phyloP scores from a whole-genome alignment of 2,797 vertebrate species.

The Anniella stebbinsi region DNA sequence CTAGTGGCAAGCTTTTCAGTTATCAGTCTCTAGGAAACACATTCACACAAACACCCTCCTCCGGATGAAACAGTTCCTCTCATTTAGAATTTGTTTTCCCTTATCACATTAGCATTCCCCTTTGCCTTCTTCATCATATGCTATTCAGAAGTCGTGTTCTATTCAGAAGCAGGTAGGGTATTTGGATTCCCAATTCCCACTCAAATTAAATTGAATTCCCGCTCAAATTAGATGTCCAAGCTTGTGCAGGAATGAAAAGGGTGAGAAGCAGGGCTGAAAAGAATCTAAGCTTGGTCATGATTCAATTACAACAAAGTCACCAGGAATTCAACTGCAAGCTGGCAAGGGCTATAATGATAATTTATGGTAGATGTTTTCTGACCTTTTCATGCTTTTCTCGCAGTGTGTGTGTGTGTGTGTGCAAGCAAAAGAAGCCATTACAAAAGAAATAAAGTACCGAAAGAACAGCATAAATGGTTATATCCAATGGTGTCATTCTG shows the following conservation, averaged over 20 bases:
- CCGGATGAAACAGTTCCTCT: neutral
- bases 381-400: neutral
- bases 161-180: neutral
- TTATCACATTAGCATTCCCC: neutral
- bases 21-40: too few relatives aligned
- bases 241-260: neutral
- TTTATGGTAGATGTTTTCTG: neutral
- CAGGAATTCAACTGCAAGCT: neutral
- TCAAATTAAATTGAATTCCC: neutral
- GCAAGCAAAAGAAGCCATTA: neutral
- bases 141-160: neutral
- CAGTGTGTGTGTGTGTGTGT: neutral
- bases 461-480: neutral
- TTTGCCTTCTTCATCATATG: neutral
- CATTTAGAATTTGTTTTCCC: neutral
- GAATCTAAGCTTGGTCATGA: neutral
- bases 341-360: neutral
- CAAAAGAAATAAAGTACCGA: neutral
- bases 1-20: neutral
- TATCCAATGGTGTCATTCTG: too few relatives aligned
- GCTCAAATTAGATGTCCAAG: neutral
- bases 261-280: neutral
- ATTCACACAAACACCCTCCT: neutral
- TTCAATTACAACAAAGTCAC: neutral
- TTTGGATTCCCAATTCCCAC: neutral